Percentiles rank a stretch among this genome's conserved stretches.
Conservation (phyloP, 2,113 vertebrate species). For the Equus quagga region DNA sequence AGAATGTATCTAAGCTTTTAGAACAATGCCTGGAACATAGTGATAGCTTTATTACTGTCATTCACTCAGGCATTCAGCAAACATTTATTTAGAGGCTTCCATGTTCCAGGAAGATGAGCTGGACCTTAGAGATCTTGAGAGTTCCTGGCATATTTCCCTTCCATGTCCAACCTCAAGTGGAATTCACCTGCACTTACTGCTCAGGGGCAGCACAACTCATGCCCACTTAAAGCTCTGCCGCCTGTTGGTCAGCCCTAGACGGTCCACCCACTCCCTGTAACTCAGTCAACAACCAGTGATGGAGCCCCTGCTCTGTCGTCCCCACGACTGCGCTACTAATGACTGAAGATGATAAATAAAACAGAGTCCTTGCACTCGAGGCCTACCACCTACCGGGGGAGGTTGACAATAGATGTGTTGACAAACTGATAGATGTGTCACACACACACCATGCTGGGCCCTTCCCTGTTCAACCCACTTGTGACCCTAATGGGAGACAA, state of each 20-base stretch:
- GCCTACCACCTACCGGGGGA: neutral
- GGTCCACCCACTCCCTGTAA: neutral
- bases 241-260: neutral
- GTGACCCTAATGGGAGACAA: neutral
- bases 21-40: neutral
- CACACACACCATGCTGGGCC: accelerated
- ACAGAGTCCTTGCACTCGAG: neutral
- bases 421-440: neutral
- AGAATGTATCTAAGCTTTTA: neutral
- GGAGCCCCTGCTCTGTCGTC: neutral
- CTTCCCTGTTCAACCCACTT: neutral
- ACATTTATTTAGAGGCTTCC: neutral
- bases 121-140: neutral
- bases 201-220: neutral
- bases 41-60: neutral
- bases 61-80: neutral
- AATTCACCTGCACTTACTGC: neutral
- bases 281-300: neutral
- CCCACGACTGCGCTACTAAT: neutral
- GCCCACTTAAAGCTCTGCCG: accelerated
- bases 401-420: neutral
- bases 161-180: neutral
- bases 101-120: neutral
- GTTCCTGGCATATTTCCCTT: neutral
- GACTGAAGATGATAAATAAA: neutral